phyloP scores from a whole-genome alignment of 35 echinoderm and acorn worm genomes.

The Strongylocentrotus purpuratus region DNA sequence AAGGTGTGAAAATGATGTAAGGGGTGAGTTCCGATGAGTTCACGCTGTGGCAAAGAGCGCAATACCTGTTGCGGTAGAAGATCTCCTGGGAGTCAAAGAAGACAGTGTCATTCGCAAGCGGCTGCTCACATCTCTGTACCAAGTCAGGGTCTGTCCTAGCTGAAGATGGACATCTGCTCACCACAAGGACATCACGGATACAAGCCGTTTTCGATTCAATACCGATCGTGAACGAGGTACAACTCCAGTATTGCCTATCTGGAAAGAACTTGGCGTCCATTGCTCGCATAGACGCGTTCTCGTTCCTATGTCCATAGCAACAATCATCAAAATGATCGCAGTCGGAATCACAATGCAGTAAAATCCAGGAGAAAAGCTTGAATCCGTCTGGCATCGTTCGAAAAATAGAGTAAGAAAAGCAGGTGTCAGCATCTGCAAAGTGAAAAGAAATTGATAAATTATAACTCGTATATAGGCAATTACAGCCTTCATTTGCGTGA shows the following conservation, averaged over 20 bases:
- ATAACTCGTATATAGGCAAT: no score
- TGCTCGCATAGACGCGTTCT: neutral
- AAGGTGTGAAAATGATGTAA: no score
- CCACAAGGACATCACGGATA: neutral
- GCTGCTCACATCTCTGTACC: no score
- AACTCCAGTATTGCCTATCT: neutral
- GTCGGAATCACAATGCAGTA: neutral
- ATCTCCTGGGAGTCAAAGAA: no score
- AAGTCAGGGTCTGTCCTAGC: neutral
- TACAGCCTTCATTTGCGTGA: no score
- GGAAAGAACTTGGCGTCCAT: neutral
- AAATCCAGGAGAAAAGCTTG: neutral
- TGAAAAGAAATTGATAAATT: neutral
- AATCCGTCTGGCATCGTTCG: neutral
- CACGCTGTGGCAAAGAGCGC: no score
- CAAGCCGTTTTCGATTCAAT: neutral
- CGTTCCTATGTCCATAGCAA: neutral
- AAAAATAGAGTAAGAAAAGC: no score
- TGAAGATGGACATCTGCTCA: neutral
- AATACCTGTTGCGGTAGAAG: no score
- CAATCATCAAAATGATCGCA: neutral
- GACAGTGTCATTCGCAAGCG: no score
- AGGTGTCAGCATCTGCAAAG: neutral
- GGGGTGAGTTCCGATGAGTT: no score
- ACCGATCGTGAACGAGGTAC: neutral